These are phyloP conservation scores for Chelmon rostratus DNA, from an alignment of 2,797 vertebrate species.

Conservation along the genomic window DNA sequence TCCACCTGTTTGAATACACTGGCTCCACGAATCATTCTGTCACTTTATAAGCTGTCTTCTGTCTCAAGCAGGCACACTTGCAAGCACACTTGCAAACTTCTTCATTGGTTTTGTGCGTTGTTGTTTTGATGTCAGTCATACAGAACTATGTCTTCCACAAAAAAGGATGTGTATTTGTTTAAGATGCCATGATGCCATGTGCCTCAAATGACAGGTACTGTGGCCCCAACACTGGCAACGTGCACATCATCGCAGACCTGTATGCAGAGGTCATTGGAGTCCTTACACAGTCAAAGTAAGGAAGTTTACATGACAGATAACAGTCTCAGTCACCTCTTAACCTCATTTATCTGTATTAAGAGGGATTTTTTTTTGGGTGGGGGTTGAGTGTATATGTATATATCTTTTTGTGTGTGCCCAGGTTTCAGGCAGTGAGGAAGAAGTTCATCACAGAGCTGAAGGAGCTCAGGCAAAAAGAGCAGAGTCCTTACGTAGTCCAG, in stretches of 20 bases:
- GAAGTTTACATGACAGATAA: constrained; percentile 13
- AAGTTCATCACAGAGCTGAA: constrained; percentile 99
- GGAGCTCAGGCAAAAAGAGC: constrained; percentile 96
- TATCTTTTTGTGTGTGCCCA: constrained; percentile 68
- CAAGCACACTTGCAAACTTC: not conserved
- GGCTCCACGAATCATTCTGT: constrained; percentile 25
- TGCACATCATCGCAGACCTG: constrained; percentile 99
- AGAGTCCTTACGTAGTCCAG: constrained; percentile 96
- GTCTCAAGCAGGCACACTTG: not conserved
- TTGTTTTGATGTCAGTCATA: not conserved
- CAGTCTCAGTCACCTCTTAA: not conserved
- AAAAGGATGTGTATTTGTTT: not conserved
- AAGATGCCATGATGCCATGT: constrained; percentile 1
- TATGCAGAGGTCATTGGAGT: constrained; percentile 99
- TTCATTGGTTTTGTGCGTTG: not conserved
- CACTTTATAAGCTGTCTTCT: constrained; percentile 12
- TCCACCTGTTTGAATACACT: constrained; percentile 4
- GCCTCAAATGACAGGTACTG: constrained; percentile 89
- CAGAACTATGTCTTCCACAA: not conserved
- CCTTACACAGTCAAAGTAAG: constrained; percentile 98
- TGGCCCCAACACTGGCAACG: constrained; percentile 99
- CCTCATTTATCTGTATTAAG: too few relatives aligned
- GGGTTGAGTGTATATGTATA: not conserved
- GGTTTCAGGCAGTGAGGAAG: constrained; percentile 99
- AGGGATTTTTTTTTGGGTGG: too few relatives aligned